A percentile compares a stretch with the other conserved stretches of the same genome.
Conservation (phyloP, 2,113 vertebrate species). For the Telmatochromis brichardi region DNA sequence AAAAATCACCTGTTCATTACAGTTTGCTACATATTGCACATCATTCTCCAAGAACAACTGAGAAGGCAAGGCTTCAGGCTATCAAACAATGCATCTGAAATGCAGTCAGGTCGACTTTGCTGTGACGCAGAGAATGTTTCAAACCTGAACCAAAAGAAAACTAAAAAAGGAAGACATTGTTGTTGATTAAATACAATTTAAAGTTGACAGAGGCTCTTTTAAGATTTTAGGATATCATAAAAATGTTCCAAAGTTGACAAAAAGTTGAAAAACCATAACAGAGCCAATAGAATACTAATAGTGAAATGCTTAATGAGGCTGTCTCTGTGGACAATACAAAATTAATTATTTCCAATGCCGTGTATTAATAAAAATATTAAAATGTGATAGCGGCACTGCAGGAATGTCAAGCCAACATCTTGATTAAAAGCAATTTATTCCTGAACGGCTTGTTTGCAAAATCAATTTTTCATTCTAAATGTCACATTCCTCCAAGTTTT, state of each 20-base stretch:
- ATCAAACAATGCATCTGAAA: neutral
- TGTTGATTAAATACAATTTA: neutral
- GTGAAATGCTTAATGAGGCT: neutral
- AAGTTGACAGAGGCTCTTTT: neutral
- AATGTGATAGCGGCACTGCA: neutral
- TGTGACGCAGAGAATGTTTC: neutral
- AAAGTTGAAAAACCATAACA: neutral
- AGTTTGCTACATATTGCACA: neutral
- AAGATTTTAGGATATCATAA: neutral
- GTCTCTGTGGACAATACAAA: conserved; percentile 4
- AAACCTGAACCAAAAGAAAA: neutral
- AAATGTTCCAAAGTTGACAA: neutral
- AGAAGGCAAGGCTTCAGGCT: neutral
- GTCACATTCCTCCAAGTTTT: conserved; percentile 33
- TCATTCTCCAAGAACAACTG: neutral
- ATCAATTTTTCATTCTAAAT: conserved; percentile 48
- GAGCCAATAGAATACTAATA: conserved; percentile 10
- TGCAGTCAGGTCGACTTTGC: neutral
- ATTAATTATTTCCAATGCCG: neutral
- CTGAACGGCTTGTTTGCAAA: conserved; percentile 1
- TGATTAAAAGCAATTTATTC: conserved; percentile 42
- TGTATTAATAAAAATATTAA: conserved; percentile 30
- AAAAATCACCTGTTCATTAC: neutral
- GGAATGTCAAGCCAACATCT: conserved; percentile 8
- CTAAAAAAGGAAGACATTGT: neutral